Percentiles rank a stretch among this genome's conserved stretches.
Evolutionary conservation across 2,888 invertebrate genomes (phyloP).

Genomic region (Nomada flava): DNA sequence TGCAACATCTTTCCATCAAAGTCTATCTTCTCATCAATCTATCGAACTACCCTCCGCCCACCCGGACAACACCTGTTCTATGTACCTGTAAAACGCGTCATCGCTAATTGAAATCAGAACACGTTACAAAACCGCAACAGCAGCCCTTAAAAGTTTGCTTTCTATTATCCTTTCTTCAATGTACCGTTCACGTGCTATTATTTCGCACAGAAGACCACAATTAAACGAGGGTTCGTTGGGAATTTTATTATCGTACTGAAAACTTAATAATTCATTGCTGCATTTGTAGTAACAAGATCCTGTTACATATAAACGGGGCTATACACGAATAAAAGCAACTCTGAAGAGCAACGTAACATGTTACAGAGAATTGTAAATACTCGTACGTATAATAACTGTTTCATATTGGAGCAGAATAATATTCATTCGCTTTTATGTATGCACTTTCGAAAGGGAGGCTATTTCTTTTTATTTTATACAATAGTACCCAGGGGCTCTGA

Average conservation of each 20-base stretch:
- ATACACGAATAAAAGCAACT: too few species aligned
- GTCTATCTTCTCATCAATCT: not conserved
- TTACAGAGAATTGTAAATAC: too few species aligned
- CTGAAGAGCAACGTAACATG: too few species aligned
- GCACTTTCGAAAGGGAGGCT: too few species aligned
- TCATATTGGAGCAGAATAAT: too few species aligned
- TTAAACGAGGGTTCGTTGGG: too few species aligned
- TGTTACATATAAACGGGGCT: too few species aligned
- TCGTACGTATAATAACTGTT: too few species aligned
- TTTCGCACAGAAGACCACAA: not conserved
- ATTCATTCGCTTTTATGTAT: too few species aligned
- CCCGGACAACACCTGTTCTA: slow-evolving; percentile 10
- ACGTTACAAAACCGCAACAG: slow-evolving; percentile 15
- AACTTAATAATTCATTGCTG: not conserved
- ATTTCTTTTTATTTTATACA: too few species aligned
- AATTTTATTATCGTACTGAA: not conserved
- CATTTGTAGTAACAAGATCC: too few species aligned
- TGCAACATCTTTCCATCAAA: slow-evolving; percentile 5
- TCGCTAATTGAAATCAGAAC: slow-evolving; percentile 38
- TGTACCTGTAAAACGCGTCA: slow-evolving; percentile 6
- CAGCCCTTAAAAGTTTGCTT: slow-evolving; percentile 14
- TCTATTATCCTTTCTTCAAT: not conserved
- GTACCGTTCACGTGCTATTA: not conserved
- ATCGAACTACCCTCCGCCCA: not conserved
- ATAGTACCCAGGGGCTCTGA: too few species aligned